These are phyloP conservation scores for Bufo gargarizans DNA, from an alignment of 2,113 vertebrate species.

Conservation along the genomic window DNA sequence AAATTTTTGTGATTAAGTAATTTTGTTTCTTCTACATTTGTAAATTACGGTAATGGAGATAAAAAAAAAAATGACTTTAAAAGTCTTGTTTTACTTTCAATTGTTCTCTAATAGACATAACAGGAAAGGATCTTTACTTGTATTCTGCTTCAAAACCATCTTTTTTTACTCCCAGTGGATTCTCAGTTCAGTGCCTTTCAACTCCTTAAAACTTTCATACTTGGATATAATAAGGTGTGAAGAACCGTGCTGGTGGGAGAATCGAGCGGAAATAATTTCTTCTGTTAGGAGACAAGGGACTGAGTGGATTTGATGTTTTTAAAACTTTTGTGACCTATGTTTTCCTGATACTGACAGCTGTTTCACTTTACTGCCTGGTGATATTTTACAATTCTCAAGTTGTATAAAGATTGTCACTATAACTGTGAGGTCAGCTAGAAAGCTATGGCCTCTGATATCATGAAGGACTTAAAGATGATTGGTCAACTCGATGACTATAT, in stretches of 20 bases:
- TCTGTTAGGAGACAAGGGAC: conserved; percentile 7
- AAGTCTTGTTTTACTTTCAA: neutral
- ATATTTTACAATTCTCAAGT: neutral
- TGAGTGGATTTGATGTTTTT: conserved; percentile 32
- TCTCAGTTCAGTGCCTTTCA: conserved; percentile 35
- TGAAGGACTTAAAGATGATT: neutral
- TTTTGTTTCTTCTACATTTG: neutral
- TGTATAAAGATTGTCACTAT: neutral
- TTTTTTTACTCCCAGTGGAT: neutral
- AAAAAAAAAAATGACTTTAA: neutral
- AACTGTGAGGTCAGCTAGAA: neutral
- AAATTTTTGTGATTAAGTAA: neutral
- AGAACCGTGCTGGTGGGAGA: conserved; percentile 22
- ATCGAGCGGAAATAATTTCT: conserved; percentile 11
- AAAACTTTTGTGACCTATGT: conserved; percentile 36
- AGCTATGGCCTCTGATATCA: neutral
- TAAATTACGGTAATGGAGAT: neutral
- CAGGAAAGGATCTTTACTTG: neutral
- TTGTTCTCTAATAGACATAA: neutral
- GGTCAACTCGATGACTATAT: neutral
- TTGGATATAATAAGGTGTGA: conserved; percentile 35
- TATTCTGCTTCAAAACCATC: conserved; percentile 18
- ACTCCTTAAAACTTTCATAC: conserved; percentile 31
- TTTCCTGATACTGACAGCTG: conserved; percentile 23
- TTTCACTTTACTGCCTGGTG: neutral